Evolutionary conservation across 2,797 vertebrate genomes (phyloP), one percentile per base, ranked within the genome.

Genomic region (Amblyraja radiata): DNA sequence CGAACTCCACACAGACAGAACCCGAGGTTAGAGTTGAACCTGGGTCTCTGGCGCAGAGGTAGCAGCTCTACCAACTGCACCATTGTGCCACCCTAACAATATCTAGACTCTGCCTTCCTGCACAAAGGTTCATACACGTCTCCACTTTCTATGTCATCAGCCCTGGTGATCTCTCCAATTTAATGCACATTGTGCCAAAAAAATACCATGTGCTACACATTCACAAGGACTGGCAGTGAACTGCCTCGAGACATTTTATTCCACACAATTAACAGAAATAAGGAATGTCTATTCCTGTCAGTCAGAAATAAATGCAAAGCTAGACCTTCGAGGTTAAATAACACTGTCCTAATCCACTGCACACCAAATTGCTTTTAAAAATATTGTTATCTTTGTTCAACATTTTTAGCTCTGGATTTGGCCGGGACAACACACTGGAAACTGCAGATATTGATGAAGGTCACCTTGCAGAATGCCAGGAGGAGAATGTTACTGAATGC

Each of bases 361-460:
- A 88, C 63, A 13, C 6, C 63, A 88, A 36, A 36, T 88, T 65
- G n/a, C 5, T 25, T 84, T 80, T 68, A 36, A 36, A 88, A 32
- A 6, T 18, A 36, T 21, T 65, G 18, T 68, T 36, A 14, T 65
- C 61, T 68, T 84, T 68, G 16, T 4, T n/a, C n/a, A 88, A 16
- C 7, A 63, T 63, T 88, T 63, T 6, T 16, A 61, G 36, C 14
- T 1, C 84, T 2, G 1, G 84, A 88, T 88, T 88, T 88, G 61
- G 61, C 63, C n/a, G 68, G n/a, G 84, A 65, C 84, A 88, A 88
- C 61, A 84, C 54, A 88, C 14, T 13, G 63, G 6, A 16, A 68
- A 88, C n/a, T 88, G 84, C 84, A 88, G 84, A 68, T 88, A 88
- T 68, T 88, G 61, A 36, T 88, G 61, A 88, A 88, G 84, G 84